Conservation (phyloP, 2,888 invertebrate genomes). For the Spicauda simplicius region DNA sequence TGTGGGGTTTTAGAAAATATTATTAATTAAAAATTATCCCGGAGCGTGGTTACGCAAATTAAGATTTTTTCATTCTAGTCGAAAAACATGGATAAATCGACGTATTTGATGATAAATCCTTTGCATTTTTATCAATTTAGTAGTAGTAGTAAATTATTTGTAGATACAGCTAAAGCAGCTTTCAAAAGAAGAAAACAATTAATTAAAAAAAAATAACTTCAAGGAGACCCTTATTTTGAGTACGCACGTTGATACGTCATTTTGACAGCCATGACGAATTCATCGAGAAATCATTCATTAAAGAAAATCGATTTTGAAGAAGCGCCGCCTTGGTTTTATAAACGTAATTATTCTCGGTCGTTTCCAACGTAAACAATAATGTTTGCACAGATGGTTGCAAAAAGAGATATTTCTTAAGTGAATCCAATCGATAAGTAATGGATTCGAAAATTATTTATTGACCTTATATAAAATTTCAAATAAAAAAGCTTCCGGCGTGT, state of each 20-base stretch:
- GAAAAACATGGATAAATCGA: too few species aligned
- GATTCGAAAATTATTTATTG: background rate
- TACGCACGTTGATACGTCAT: slow-evolving; percentile 23
- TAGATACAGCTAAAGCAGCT: too few species aligned
- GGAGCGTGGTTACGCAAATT: too few species aligned
- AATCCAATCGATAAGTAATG: background rate
- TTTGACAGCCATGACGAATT: slow-evolving; percentile 30
- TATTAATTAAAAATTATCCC: too few species aligned
- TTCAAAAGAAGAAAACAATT: too few species aligned
- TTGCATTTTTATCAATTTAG: too few species aligned
- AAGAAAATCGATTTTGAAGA: slow-evolving; percentile 1
- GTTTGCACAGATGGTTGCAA: background rate
- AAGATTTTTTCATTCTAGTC: too few species aligned
- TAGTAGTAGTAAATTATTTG: too few species aligned
- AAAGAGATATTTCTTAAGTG: background rate
- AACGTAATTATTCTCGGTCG: background rate
- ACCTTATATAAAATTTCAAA: background rate
- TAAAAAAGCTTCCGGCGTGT: background rate
- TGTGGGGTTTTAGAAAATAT: too few species aligned
- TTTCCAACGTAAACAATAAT: slow-evolving; percentile 12
- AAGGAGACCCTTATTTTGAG: background rate
- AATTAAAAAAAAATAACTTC: background rate
- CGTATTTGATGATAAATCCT: too few species aligned
- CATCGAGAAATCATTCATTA: slow-evolving; percentile 24
- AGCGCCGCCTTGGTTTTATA: background rate